Evolutionary conservation across 2,113 vertebrate species (phyloP).

Genomic region (Thinocorus orbignyianus): DNA sequence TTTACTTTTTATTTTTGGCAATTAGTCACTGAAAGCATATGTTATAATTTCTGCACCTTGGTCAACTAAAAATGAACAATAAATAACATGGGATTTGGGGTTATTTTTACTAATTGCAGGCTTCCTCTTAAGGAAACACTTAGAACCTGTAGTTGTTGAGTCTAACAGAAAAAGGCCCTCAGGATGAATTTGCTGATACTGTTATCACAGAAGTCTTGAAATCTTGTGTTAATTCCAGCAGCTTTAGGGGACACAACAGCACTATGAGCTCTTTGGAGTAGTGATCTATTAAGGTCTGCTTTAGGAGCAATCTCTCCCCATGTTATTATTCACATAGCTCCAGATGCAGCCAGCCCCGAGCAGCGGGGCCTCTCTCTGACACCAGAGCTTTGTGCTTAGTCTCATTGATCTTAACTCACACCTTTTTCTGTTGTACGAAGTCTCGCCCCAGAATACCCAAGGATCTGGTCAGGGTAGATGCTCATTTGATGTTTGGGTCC

Average conservation of each 20-base stretch:
- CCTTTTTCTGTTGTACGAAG: not conserved
- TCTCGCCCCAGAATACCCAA: not conserved
- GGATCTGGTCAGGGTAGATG: not conserved
- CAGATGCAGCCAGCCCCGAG: not conserved
- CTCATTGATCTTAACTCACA: not conserved
- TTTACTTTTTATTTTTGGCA: not conserved
- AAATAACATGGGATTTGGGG: not conserved
- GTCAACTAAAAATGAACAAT: not conserved
- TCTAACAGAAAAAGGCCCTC: not conserved
- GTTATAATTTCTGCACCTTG: not conserved
- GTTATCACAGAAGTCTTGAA: not conserved
- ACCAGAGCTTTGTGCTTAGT: not conserved
- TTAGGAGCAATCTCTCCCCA: not conserved
- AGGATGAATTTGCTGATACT: not conserved
- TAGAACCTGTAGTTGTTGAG: not conserved
- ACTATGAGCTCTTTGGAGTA: not conserved
- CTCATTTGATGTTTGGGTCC: not conserved
- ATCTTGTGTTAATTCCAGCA: not conserved
- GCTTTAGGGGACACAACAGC: not conserved
- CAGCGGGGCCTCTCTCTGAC: fast-evolving
- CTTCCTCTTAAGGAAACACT: not conserved
- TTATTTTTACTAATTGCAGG: not conserved
- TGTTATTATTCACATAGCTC: not conserved
- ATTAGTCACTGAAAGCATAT: not conserved
- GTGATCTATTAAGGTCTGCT: not conserved